Base-by-base conservation (phyloP, 2,113 vertebrate species). In the Eupsittula cactorum region DNA sequence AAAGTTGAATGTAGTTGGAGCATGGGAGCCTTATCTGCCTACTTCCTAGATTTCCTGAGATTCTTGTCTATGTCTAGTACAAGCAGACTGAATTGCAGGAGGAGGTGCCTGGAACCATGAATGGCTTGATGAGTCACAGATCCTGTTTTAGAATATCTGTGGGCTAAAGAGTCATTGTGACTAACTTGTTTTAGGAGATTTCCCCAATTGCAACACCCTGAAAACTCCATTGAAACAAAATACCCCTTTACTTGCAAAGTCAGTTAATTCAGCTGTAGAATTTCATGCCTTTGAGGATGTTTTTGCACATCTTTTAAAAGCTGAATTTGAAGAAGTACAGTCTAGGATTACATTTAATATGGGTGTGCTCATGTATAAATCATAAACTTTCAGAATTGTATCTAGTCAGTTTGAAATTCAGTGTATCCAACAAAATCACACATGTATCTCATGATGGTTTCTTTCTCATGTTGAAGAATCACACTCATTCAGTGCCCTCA, bases 1-100 rank as follows among this genome's bases (percentile, higher is more conserved):
- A 41, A 3, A 41, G 8, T 0, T 83, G 35, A 64, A 70, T 0
- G 0, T 9, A 88, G 4, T 2, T 59, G 14, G 31, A 70, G 46
- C 9, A 42, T 0, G 0, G 29, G 31, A 80, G 9, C 8, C 18
- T 44, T 64, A 42, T 44, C 25, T 89, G 39, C 18, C 29, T 27
- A 16, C 4, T 44, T 35, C 33, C 50, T 31, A 49, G 47, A 49
- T 85, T 84, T 91, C 20, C 33, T 10, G 27, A 65, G 24, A 47
- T 57, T 69, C 25, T 82, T 50, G 55, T 8, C 5, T 20, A 5
- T 42, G 24, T 18, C 25, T 73, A 67, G 46, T 55, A 70, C 47
- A 41, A 83, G 10, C 33, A 83, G 7, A 46, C 39, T 33, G 52
- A 68, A 33, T 8, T 33, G 11, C 44, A 82, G 42, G 11, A 80